These are phyloP conservation scores for Sicus ferrugineus DNA, from an alignment of 2,888 invertebrate genomes.

Conservation along the genomic window DNA sequence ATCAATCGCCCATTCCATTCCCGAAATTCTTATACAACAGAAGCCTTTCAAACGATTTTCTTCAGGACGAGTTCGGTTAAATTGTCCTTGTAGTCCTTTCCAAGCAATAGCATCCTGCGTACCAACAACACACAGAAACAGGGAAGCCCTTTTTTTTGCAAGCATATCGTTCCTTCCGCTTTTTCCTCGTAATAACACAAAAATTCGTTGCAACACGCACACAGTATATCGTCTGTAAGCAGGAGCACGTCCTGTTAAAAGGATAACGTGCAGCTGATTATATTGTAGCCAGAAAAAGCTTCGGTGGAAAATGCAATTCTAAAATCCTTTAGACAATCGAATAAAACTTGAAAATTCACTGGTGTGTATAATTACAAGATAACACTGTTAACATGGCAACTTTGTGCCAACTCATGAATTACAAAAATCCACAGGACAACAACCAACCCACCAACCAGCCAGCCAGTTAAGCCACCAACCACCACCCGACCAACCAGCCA, in stretches of 20 bases:
- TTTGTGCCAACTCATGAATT: background rate
- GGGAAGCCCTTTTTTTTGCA: constrained; percentile 7
- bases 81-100: constrained; percentile 1
- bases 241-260: background rate
- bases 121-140: background rate
- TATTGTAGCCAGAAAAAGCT: constrained; percentile 2
- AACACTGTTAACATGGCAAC: constrained; percentile 50
- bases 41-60: constrained; percentile 11
- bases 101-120: constrained; percentile 19
- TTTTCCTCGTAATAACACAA: background rate
- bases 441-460: too few species aligned
- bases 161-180: background rate
- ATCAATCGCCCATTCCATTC: background rate
- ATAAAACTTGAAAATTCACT: constrained; percentile 57
- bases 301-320: constrained; percentile 21
- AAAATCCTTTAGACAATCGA: too few species aligned
- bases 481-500: too few species aligned
- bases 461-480: too few species aligned
- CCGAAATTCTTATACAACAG: background rate
- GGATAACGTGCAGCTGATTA: too few species aligned
- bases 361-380: constrained; percentile 58
- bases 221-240: background rate
- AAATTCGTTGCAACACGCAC: background rate
- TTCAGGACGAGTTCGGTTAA: background rate
- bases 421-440: background rate